phyloP scores from a whole-genome alignment of 2,888 invertebrate genomes.

The Ennomos erosarius region DNA sequence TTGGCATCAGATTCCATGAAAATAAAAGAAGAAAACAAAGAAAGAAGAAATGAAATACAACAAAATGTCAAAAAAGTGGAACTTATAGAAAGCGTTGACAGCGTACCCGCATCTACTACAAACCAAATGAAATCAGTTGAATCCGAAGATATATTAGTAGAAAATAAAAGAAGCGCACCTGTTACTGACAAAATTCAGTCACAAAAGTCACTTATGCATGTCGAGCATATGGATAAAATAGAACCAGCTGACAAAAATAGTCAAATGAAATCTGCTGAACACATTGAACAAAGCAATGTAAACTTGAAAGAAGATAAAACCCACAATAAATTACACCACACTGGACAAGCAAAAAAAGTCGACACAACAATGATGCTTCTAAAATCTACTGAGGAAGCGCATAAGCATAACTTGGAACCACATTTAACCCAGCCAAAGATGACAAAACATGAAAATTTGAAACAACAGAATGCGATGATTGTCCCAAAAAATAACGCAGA shows the following conservation, averaged over 20 bases:
- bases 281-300: conserved; percentile 4
- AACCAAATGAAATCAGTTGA: conserved; percentile 32
- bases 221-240: conserved; percentile 8
- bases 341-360: conserved; percentile 22
- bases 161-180: conserved; percentile 20
- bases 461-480: conserved; percentile 9
- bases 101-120: conserved; percentile 9
- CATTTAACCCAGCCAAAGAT: conserved; percentile 24
- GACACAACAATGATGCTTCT: conserved; percentile 30
- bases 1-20: conserved; percentile 24
- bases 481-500: conserved; percentile 6
- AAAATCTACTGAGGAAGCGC: conserved; percentile 37
- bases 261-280: conserved; percentile 29
- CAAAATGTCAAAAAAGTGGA: conserved; percentile 10
- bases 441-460: conserved; percentile 16
- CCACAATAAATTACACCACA: conserved; percentile 16
- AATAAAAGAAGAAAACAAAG: conserved; percentile 29
- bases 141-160: conserved; percentile 19
- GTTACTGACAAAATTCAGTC: neutral
- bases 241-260: conserved; percentile 6
- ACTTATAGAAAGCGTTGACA: neutral
- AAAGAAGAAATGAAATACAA: conserved; percentile 28
- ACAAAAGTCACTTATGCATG: conserved; percentile 10
- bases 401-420: conserved; percentile 11
- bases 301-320: conserved; percentile 18